These are phyloP conservation scores for Parotocinclus haroldoi DNA, from an alignment of 2,797 vertebrate genomes.

Conservation along the genomic window DNA sequence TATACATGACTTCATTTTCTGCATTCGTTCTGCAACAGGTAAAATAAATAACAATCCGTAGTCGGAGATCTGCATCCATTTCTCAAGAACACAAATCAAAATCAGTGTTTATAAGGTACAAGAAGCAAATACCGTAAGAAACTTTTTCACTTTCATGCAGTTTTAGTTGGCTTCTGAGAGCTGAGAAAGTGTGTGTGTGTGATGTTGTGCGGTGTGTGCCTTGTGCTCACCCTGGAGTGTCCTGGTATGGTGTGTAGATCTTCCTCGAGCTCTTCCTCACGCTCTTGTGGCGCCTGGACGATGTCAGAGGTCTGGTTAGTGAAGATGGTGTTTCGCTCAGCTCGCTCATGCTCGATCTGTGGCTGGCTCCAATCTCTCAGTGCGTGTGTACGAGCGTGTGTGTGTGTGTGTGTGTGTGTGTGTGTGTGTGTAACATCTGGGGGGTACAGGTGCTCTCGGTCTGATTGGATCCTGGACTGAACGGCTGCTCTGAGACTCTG, in stretches of 20 bases:
- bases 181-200: background rate
- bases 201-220: background rate
- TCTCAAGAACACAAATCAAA: too few species aligned
- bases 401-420: constrained; percentile 18
- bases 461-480: constrained; percentile 46
- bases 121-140: too few species aligned
- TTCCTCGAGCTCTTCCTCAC: constrained; percentile 75
- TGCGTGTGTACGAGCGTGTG: constrained; percentile 11
- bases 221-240: constrained; percentile 76
- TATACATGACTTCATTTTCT: too few species aligned
- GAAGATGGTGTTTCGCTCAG: constrained; percentile 57
- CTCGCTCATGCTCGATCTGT: constrained; percentile 63
- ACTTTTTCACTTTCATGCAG: too few species aligned
- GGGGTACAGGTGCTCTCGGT: constrained; percentile 20
- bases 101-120: too few species aligned
- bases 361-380: constrained; percentile 51
- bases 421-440: constrained; percentile 12
- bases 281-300: constrained; percentile 75
- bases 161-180: too few species aligned
- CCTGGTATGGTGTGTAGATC: constrained; percentile 76
- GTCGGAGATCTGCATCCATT: too few species aligned
- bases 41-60: too few species aligned
- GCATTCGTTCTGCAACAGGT: too few species aligned
- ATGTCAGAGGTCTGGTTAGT: constrained; percentile 59
- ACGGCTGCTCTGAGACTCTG: constrained; percentile 44